Percentiles rank a stretch among this genome's conserved stretches.
These are phyloP conservation scores for Drosophila yakuba DNA, from an alignment of 1,140 invertebrate species.

Conservation along the genomic window DNA sequence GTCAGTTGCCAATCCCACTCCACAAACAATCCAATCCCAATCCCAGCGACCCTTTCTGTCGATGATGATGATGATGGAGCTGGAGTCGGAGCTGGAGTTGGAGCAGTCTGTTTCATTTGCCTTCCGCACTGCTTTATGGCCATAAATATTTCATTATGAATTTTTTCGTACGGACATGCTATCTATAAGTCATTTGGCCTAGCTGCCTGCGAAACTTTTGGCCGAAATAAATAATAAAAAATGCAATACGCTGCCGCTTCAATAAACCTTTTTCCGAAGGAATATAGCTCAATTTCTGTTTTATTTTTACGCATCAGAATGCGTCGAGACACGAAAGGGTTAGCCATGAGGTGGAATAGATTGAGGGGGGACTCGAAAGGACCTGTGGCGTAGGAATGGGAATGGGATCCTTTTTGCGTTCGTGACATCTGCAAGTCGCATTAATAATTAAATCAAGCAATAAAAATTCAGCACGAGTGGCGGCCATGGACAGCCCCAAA, in stretches of 20 bases:
- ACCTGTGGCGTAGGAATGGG: slow-evolving; percentile 3
- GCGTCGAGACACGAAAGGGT: slow-evolving; percentile 69
- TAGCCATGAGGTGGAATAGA: slow-evolving; percentile 59
- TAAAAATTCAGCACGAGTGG: slow-evolving; percentile 81
- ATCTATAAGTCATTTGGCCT: slow-evolving; percentile 65
- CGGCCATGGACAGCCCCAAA: slow-evolving; percentile 31
- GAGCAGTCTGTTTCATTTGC: slow-evolving; percentile 45
- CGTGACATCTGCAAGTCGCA: slow-evolving; percentile 82
- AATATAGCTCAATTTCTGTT: slow-evolving; percentile 32
- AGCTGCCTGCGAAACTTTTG: slow-evolving; percentile 44
- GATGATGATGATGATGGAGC: slow-evolving; percentile 40
- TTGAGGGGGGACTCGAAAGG: slow-evolving; percentile 12
- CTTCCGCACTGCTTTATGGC: slow-evolving; percentile 78
- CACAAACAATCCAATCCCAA: slow-evolving; percentile 39
- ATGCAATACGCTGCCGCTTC: slow-evolving; percentile 77
- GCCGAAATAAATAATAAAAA: slow-evolving; percentile 81
- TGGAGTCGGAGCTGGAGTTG: slow-evolving; percentile 28
- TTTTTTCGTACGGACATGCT: slow-evolving; percentile 68
- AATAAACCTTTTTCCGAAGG: slow-evolving; percentile 56
- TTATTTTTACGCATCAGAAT: slow-evolving; percentile 77
- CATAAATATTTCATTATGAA: slow-evolving; percentile 83
- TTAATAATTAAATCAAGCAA: slow-evolving; percentile 83
- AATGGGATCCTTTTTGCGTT: slow-evolving; percentile 44
- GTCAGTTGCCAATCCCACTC: slow-evolving; percentile 7
- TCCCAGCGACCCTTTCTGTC: slow-evolving; percentile 63